Evolutionary conservation across 2,888 invertebrate species (phyloP).

Genomic region (Heliconius charithonia): DNA sequence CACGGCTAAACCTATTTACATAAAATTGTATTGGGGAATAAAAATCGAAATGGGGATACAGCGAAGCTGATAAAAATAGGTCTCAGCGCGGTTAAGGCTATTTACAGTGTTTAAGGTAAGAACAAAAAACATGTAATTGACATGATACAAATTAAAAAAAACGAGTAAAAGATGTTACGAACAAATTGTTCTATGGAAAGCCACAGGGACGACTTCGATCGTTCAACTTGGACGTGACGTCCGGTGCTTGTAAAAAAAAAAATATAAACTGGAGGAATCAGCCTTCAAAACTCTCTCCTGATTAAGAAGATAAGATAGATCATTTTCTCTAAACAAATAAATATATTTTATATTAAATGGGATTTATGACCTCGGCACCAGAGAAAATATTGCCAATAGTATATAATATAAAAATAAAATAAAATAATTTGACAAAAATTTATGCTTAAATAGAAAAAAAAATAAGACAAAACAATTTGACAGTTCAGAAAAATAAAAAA

Average conservation of each 20-base stretch:
- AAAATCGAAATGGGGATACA: too few species aligned
- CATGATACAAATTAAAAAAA: slow-evolving; percentile 47
- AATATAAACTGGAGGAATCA: slow-evolving; percentile 58
- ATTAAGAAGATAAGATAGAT: background rate
- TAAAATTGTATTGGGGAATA: background rate
- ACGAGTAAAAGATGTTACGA: slow-evolving; percentile 44
- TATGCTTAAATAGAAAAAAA: background rate
- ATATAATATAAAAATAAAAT: too few species aligned
- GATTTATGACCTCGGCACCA: background rate
- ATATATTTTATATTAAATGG: background rate
- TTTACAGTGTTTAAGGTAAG: slow-evolving; percentile 42
- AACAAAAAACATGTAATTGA: slow-evolving; percentile 47
- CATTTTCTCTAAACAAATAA: background rate
- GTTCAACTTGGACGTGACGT: slow-evolving; percentile 78
- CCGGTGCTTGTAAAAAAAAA: slow-evolving; percentile 64
- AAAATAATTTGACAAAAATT: background rate
- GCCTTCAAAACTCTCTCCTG: slow-evolving; percentile 59
- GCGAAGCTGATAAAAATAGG: too few species aligned
- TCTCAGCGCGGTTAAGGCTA: slow-evolving; percentile 41
- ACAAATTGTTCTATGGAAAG: slow-evolving; percentile 47
- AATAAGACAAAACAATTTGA: slow-evolving; percentile 2
- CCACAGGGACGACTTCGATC: slow-evolving; percentile 65
- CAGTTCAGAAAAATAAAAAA: background rate
- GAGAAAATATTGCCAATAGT: background rate
- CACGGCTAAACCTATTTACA: slow-evolving; percentile 44